These are phyloP conservation scores for Gambusia affinis DNA, from an alignment of 2,113 vertebrate species.

Conservation along the genomic window DNA sequence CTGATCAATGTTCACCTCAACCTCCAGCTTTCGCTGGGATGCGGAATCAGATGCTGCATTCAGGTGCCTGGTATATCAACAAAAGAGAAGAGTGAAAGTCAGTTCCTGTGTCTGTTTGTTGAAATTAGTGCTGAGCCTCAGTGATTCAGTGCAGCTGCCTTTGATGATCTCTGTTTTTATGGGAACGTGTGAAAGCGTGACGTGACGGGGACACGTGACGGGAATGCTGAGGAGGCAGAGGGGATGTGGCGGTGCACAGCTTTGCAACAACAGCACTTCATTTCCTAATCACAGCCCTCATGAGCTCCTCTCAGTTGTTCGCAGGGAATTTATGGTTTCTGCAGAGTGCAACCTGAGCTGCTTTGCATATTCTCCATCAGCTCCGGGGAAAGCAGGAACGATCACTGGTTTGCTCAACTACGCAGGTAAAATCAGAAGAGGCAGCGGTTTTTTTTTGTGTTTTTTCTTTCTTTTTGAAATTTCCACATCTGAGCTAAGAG, in stretches of 20 bases:
- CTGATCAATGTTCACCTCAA: constrained; percentile 66
- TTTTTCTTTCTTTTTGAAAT: too few species aligned
- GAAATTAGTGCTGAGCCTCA: constrained; percentile 33
- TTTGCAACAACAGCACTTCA: constrained; percentile 4
- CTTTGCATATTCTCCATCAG: constrained; percentile 69
- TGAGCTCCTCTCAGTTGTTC: constrained; percentile 40
- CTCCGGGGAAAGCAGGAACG: constrained; percentile 23
- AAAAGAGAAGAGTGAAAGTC: constrained; percentile 3
- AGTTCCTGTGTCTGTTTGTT: constrained; percentile 13
- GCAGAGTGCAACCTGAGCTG: constrained; percentile 59
- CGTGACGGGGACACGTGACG: constrained; percentile 40
- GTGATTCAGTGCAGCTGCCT: constrained; percentile 43
- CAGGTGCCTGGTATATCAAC: constrained; percentile 6
- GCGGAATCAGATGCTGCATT: constrained; percentile 11
- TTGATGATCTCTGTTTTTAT: constrained; percentile 65
- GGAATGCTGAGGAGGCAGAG: constrained; percentile 70
- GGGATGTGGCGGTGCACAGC: constrained; percentile 32
- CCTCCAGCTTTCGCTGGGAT: constrained; percentile 52
- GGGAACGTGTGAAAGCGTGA: constrained; percentile 50
- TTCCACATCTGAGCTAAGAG: not conserved
- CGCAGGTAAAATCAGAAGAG: constrained; percentile 21
- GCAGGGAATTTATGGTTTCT: constrained; percentile 64
- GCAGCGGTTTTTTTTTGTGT: not conserved
- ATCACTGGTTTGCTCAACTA: constrained; percentile 49
- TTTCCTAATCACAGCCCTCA: constrained; percentile 34